Conservation (phyloP, 2,888 invertebrate genomes). For the Dendrolimus pini region DNA sequence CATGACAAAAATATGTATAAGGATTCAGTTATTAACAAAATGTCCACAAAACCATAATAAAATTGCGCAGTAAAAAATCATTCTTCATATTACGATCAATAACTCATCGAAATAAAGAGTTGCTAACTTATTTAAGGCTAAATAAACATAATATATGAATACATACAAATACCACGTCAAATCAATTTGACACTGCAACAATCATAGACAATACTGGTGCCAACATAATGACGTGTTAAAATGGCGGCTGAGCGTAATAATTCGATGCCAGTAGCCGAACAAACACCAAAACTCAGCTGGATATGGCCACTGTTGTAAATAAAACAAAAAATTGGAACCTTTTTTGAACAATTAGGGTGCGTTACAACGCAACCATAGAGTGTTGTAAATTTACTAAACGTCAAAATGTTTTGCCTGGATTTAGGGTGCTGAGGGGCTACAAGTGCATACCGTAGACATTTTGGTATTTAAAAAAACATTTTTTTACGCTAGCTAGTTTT, state of each 20-base stretch:
- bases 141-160: too few species aligned
- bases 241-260: constrained; percentile 67
- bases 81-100: too few species aligned
- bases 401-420: constrained; percentile 59
- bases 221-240: constrained; percentile 64
- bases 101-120: too few species aligned
- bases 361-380: constrained; percentile 51
- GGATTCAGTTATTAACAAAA: too few species aligned
- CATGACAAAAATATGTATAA: too few species aligned
- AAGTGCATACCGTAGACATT: neutral
- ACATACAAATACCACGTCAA: neutral
- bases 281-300: constrained; percentile 33
- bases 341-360: constrained; percentile 57
- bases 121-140: too few species aligned
- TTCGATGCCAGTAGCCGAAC: constrained; percentile 63
- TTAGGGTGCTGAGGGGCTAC: constrained; percentile 1
- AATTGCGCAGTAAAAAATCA: too few species aligned
- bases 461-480: neutral
- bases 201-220: constrained; percentile 11
- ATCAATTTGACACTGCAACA: neutral
- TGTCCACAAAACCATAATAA: too few species aligned
- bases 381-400: constrained; percentile 37
- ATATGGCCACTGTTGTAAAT: neutral
- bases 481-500: too few species aligned
- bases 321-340: constrained; percentile 30